Base-by-base conservation (phyloP, 2,888 invertebrate genomes). In the Aradus depressus region DNA sequence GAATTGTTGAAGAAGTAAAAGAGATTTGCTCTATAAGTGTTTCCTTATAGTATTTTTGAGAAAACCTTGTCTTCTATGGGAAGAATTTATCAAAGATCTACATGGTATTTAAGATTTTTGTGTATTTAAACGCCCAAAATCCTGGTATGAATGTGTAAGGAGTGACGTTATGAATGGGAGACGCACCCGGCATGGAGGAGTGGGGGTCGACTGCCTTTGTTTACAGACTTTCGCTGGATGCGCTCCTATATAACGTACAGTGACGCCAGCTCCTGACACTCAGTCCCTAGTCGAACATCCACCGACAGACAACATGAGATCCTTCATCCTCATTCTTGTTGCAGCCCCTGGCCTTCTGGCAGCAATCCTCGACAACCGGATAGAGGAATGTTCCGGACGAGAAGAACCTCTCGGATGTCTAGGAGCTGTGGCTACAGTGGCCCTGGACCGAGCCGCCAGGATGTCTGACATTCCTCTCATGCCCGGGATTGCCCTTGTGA, bases 341-440 rank as follows among this genome's bases (percentile, higher is more conserved):
- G 38, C 32, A 32, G 52, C 37, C 2, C 16, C 38, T 12, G 48
- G 8, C 8, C 35, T 50, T 16, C 12, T 25, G 41, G 57, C 47
- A 12, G 50, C 44, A 50, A 43, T 60, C 19, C 23, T 57, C 22
- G 52, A 59, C 37, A 58, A 59, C 42, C 53, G 60, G 28, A 44
- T 61, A 21, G 60, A 59, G 6, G 60, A 61, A 21, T 56, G 56
- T 35, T 23, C 47, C 18, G 43, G 31, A 2, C 32, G 57, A 19
- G 41, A 52, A 14, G 57, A 57, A 18, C 44, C 44, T 4, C 18
- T 58, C 42, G 55, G 52, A 14, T 79, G 79, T 65, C 63, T 76
- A 51, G 73, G 76, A 34, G 71, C 77, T 43, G 77, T 76, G 65
- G 71, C 76, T 28, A 70, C 75, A 55, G 71, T 71, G 41, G 70